A percentile compares a stretch with the other conserved stretches of the same genome.
These are phyloP conservation scores for Myxocyprinus asiaticus DNA, from an alignment of 2,113 vertebrate species.

Conservation along the genomic window DNA sequence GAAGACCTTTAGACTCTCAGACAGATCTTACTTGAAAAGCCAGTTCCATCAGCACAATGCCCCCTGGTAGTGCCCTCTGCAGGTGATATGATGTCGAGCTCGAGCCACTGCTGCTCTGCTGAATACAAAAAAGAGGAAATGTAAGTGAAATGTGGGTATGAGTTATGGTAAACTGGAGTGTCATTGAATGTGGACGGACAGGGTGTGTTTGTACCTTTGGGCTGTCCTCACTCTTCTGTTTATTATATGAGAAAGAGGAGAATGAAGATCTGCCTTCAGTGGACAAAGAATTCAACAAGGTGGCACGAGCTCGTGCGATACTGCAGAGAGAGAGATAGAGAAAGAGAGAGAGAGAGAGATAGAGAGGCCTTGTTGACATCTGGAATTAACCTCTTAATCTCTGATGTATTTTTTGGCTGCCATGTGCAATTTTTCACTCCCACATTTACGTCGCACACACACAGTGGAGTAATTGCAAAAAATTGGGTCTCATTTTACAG, in stretches of 20 bases:
- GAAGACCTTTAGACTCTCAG: neutral
- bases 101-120: slow-evolving; percentile 74
- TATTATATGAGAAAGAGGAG: slow-evolving; percentile 91
- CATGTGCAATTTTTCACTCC: no score
- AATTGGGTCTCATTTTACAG: no score
- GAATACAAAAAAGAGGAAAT: slow-evolving; percentile 22
- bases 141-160: neutral
- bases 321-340: slow-evolving; percentile 56
- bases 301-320: slow-evolving; percentile 84
- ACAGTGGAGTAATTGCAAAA: no score
- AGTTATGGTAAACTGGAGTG: neutral
- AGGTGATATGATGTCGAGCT: slow-evolving; percentile 84
- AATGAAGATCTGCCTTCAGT: slow-evolving; percentile 88
- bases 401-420: no score
- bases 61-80: slow-evolving; percentile 93
- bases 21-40: slow-evolving; percentile 86
- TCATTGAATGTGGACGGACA: neutral
- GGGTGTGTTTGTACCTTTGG: slow-evolving; percentile 83
- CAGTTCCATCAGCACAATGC: slow-evolving; percentile 95
- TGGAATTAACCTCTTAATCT: no score
- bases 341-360: neutral
- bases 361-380: neutral
- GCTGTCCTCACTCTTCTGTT: slow-evolving; percentile 91
- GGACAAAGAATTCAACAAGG: slow-evolving; percentile 81
- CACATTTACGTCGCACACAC: no score